Base-by-base conservation (phyloP, 2,113 vertebrate species). In the Anthoscopus minutus region DNA sequence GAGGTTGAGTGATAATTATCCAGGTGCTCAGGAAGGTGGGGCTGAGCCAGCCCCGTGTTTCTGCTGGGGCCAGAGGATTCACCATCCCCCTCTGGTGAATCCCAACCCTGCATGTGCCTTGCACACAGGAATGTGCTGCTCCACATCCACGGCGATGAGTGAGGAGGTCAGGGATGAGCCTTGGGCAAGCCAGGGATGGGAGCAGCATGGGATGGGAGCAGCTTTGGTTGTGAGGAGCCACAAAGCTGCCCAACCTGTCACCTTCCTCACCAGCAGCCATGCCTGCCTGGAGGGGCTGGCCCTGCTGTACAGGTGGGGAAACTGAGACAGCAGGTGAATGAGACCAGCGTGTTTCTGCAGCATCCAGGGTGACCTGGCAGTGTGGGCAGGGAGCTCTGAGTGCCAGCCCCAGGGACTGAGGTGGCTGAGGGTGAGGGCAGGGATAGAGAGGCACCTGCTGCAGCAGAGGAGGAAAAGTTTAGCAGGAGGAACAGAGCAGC, bases 61-160 rank as follows among this genome's bases (percentile, higher is more conserved):
- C 70, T 79, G 47, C 79, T 38, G 53, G 0, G 7, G 23, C 15
- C 23, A 24, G 33, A 57, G 71, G 28, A 37, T 54, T 61, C 47
- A 60, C 6, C 54, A 22, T 4, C 27, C 31, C 18, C 40, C n/a
- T 19, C 62, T n/a, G 42, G 15, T 42, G 16, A n/a, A 22, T 28
- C 40, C 37, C 88, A 35, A 40, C 35, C 21, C 42, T 15, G 10
- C 0, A 14, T 23, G 44, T 80, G 64, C 35, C 50, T 38, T 15
- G 24, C 44, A 15, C 53, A 48, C 69, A 33, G 31, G 61, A 73
- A 42, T 1, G 4, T 30, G 60, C 69, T 60, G 77, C 44, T 77
- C 48, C 8, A 7, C 40, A 19, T 25, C 54, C 37, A 3, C 0
- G 1, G 64, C 37, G 24, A 13, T 6, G 42, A n/a, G 33, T 0